Evolutionary conservation across 2,797 vertebrate genomes (phyloP).

Genomic region (Sebastes oblongus): DNA sequence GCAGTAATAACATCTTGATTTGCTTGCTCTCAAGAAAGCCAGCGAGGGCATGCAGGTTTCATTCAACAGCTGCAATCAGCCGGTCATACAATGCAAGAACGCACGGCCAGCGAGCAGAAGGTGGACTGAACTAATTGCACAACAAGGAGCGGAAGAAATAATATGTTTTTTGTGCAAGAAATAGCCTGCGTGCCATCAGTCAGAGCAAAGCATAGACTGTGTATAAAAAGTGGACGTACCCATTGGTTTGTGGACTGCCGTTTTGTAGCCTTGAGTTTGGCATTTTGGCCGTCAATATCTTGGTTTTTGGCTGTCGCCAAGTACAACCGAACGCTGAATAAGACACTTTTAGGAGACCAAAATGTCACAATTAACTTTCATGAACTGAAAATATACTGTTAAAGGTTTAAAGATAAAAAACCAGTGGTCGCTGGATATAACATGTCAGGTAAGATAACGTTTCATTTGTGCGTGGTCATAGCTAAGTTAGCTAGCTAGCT

Average conservation of each 20-base stretch:
- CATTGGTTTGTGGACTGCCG: background rate
- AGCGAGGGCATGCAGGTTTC: constrained; percentile 25
- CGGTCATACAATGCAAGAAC: background rate
- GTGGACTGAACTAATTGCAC: constrained; percentile 27
- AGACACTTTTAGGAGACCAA: background rate
- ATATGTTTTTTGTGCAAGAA: background rate
- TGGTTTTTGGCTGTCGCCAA: background rate
- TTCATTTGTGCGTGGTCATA: too few relatives aligned
- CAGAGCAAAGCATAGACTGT: background rate
- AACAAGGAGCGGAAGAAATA: constrained; percentile 21
- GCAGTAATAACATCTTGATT: constrained; percentile 54
- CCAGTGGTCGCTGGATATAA: too few relatives aligned
- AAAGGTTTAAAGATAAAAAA: background rate
- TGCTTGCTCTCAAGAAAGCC: constrained; percentile 6
- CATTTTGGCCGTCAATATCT: background rate
- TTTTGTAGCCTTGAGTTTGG: background rate
- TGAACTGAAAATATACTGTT: background rate
- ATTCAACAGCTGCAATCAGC: constrained; percentile 47
- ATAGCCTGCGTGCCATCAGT: background rate
- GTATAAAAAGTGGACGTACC: too few relatives aligned
- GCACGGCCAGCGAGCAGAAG: background rate
- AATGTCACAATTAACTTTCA: background rate
- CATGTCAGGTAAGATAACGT: too few relatives aligned
- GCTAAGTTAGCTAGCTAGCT: too few relatives aligned
- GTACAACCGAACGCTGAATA: background rate